Evolutionary conservation across 1,140 invertebrate genomes (phyloP).

Genomic region (Kradibia gibbosae): DNA sequence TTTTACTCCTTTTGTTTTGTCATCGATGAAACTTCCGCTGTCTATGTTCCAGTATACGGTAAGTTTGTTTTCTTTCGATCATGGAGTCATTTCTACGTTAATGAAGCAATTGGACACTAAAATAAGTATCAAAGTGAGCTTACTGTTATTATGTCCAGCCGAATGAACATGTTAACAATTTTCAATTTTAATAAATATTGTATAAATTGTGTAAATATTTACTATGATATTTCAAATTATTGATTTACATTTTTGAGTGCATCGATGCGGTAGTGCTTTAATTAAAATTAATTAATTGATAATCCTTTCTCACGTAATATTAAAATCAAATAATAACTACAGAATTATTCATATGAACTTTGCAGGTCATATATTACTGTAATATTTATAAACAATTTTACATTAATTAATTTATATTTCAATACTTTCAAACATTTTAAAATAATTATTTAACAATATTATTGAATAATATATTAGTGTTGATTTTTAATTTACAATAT

Average conservation of each 20-base stretch:
- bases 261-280: not conserved
- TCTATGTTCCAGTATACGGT: not conserved
- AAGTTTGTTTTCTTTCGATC: conserved; percentile 49
- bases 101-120: conserved; percentile 17
- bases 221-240: not conserved
- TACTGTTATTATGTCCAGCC: too few species aligned
- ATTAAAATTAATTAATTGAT: not conserved
- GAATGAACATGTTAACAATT: too few species aligned
- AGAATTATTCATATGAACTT: not conserved
- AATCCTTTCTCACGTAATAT: not conserved
- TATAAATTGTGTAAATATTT: too few species aligned
- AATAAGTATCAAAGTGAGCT: too few species aligned
- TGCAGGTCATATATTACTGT: not conserved
- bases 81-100: conserved; percentile 6
- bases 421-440: too few species aligned
- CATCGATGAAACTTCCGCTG: conserved; percentile 9
- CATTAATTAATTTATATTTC: not conserved
- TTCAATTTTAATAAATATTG: too few species aligned
- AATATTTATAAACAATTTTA: not conserved
- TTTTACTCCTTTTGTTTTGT: conserved; percentile 32
- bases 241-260: not conserved
- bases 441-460: too few species aligned
- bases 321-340: not conserved
- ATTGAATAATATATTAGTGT: too few species aligned
- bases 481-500: too few species aligned